phyloP scores from a whole-genome alignment of 2,113 vertebrate species.

The Bufo gargarizans region DNA sequence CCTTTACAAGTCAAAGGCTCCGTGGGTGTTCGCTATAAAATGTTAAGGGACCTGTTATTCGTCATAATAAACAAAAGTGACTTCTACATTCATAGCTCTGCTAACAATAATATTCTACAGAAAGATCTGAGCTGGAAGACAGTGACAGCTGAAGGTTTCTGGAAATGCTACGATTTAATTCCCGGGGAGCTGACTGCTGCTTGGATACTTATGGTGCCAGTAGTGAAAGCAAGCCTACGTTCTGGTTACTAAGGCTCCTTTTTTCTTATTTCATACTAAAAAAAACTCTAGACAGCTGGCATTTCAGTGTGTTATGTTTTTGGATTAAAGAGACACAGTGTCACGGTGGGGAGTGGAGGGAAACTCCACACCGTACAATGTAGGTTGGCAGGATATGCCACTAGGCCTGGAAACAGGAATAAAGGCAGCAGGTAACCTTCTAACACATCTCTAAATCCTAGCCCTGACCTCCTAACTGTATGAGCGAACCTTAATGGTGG shows the following conservation, averaged over 20 bases:
- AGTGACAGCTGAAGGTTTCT: slow-evolving; percentile 34
- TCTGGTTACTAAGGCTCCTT: not conserved
- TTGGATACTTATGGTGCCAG: slow-evolving; percentile 1
- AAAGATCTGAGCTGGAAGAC: slow-evolving; percentile 13
- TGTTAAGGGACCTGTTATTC: slow-evolving; percentile 6
- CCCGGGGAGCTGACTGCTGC: slow-evolving; percentile 8
- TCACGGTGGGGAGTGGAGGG: too few relatives aligned
- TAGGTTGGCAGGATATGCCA: too few relatives aligned
- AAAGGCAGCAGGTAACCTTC: too few relatives aligned
- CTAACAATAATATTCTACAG: not conserved
- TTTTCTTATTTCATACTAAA: not conserved
- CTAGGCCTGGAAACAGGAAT: too few relatives aligned
- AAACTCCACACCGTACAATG: too few relatives aligned
- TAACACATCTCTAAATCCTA: too few relatives aligned
- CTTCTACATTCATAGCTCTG: not conserved
- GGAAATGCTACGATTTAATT: slow-evolving; percentile 19
- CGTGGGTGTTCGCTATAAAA: slow-evolving; percentile 33
- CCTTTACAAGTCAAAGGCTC: slow-evolving; percentile 3
- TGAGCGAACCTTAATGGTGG: too few relatives aligned
- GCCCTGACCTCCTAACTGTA: too few relatives aligned
- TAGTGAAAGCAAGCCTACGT: not conserved
- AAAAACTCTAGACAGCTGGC: slow-evolving; percentile 4
- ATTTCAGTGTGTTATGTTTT: not conserved
- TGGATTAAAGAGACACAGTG: not conserved
- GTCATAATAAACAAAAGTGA: slow-evolving; percentile 39